Conservation (phyloP, 2,797 vertebrate species). For the Pristis pectinata region DNA sequence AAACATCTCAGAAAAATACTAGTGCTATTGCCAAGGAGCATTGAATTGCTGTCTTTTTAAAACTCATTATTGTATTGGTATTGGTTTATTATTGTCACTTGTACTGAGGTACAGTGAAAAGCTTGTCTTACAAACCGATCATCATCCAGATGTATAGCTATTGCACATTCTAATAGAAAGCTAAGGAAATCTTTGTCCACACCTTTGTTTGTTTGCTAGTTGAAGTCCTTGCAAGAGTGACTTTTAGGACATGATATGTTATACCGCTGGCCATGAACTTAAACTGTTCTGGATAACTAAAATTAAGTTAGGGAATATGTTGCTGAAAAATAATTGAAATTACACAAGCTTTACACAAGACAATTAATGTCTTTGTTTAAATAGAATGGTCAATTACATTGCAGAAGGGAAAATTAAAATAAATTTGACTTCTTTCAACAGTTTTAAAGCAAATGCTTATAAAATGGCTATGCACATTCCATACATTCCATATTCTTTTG, state of each 20-base stretch:
- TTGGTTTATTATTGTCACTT: too few relatives aligned
- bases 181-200: background rate
- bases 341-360: background rate
- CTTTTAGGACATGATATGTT: background rate
- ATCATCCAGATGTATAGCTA: background rate
- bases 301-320: background rate
- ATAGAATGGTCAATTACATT: background rate
- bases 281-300: background rate
- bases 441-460: background rate
- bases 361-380: background rate
- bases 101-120: too few relatives aligned
- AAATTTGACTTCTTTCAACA: background rate
- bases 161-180: background rate
- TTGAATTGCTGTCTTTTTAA: background rate
- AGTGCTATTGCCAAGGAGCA: background rate
- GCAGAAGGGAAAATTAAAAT: background rate
- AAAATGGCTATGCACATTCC: background rate
- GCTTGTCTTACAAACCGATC: too few relatives aligned
- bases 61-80: too few relatives aligned
- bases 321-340: background rate
- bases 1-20: background rate
- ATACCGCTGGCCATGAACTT: background rate
- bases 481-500: background rate
- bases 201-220: background rate
- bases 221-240: background rate